Percentiles rank a stretch among this genome's conserved stretches.
These are phyloP conservation scores for Drosophila orena DNA, from an alignment of 1,140 invertebrate genomes.

Conservation along the genomic window DNA sequence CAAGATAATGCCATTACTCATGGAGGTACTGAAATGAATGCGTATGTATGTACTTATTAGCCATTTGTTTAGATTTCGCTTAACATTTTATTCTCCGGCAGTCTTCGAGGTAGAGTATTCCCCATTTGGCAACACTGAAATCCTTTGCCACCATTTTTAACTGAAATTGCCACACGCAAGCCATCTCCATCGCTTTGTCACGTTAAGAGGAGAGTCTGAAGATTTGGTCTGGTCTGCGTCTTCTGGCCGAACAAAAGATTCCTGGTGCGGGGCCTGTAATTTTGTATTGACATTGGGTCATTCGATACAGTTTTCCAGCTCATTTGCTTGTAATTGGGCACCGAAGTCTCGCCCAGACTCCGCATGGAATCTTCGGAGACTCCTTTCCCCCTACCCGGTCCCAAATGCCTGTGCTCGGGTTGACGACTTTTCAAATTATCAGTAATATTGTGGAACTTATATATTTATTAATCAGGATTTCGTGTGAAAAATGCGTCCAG, in stretches of 20 bases:
- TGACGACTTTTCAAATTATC: constrained; percentile 83
- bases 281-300: constrained; percentile 81
- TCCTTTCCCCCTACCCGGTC: not conserved
- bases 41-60: too few relatives aligned
- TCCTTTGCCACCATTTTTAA: constrained; percentile 43
- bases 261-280: constrained; percentile 64
- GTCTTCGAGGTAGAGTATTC: not conserved
- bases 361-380: constrained; percentile 47
- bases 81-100: too few relatives aligned
- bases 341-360: constrained; percentile 62
- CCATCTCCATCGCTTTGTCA: constrained; percentile 80
- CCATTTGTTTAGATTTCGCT: too few relatives aligned
- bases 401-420: constrained; percentile 61
- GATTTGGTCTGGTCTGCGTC: constrained; percentile 34
- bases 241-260: constrained; percentile 56
- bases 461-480: constrained; percentile 81
- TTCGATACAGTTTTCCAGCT: constrained; percentile 84
- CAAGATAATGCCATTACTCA: too few relatives aligned
- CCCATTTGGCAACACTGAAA: not conserved
- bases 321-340: constrained; percentile 84
- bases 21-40: too few relatives aligned
- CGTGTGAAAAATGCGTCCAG: constrained; percentile 75
- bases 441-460: constrained; percentile 75
- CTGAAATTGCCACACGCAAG: constrained; percentile 83
- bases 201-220: constrained; percentile 49